These are phyloP conservation scores for Lycodopsis pacificus DNA, from an alignment of 2,797 vertebrate species.

Conservation along the genomic window DNA sequence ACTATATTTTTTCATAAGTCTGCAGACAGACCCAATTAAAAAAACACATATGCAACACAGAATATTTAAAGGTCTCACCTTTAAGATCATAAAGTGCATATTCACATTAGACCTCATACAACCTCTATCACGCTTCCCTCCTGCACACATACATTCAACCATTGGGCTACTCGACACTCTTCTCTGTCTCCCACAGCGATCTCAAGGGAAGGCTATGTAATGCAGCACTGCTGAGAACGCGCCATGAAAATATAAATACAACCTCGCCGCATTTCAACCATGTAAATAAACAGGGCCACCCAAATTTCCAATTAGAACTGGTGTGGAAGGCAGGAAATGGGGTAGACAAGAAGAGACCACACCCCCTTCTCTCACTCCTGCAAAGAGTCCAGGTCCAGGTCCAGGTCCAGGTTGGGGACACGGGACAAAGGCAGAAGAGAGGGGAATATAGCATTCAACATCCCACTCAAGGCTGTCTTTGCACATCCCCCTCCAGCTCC, in stretches of 20 bases:
- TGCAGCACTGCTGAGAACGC: constrained; percentile 96
- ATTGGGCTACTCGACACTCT: constrained; percentile 23
- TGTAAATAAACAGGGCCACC: constrained; percentile 99
- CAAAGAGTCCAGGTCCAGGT: constrained; percentile 47
- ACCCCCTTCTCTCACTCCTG: constrained; percentile 62
- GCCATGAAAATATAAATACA: constrained; percentile 96
- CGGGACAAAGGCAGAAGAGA: constrained; percentile 46
- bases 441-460: constrained; percentile 17
- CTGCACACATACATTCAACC: constrained; percentile 28
- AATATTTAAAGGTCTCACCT: constrained; percentile 16
- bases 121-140: constrained; percentile 26
- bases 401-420: constrained; percentile 47
- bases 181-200: constrained; percentile 78
- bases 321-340: constrained; percentile 96
- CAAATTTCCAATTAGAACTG: constrained; percentile 99
- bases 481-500: not conserved
- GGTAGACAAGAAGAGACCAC: constrained; percentile 80
- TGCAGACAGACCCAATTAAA: not conserved
- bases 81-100: constrained; percentile 18
- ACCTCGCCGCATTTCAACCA: constrained; percentile 95
- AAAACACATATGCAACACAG: not conserved
- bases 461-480: constrained; percentile 14
- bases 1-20: not conserved
- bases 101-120: constrained; percentile 44
- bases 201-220: constrained; percentile 90